phyloP scores from a whole-genome alignment of 2,888 invertebrate species.

The Drosophila siamana region DNA sequence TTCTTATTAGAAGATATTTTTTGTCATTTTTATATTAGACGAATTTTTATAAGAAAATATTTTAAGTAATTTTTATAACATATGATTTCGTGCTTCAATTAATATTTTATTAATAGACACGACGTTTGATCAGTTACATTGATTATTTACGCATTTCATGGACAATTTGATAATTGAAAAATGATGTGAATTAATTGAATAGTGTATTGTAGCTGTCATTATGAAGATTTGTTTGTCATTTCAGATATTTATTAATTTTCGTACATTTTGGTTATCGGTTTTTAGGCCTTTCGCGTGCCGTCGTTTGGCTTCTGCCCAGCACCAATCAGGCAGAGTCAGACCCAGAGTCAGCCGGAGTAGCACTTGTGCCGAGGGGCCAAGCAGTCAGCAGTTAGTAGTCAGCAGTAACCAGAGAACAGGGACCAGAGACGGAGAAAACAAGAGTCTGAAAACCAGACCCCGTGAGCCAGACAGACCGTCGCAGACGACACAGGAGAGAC shows the following conservation, averaged over 20 bases:
- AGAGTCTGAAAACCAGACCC: constrained; percentile 19
- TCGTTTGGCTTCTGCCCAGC: constrained; percentile 65
- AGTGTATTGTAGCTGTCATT: constrained; percentile 28
- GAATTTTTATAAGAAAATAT: no score
- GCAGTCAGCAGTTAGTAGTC: constrained; percentile 1
- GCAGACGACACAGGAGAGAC: constrained; percentile 50
- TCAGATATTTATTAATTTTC: constrained; percentile 73
- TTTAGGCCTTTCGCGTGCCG: constrained; percentile 81
- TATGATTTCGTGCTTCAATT: no score
- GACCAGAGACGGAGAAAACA: constrained; percentile 10
- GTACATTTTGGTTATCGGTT: constrained; percentile 71
- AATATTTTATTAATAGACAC: no score
- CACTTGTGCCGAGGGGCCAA: constrained; percentile 9
- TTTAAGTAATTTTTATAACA: no score
- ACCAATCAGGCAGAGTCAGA: constrained; percentile 56
- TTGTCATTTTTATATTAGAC: no score
- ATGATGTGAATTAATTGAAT: not conserved
- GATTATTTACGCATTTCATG: no score
- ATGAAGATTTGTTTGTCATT: constrained; percentile 16
- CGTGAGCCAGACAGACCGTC: constrained; percentile 76
- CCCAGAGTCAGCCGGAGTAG: constrained; percentile 52
- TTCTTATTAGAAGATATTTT: no score
- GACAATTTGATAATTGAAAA: no score
- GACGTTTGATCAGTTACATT: no score
- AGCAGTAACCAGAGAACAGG: constrained; percentile 16